Evolutionary conservation across 2,888 invertebrate genomes (phyloP).

Genomic region (Drosophila macrospina): DNA sequence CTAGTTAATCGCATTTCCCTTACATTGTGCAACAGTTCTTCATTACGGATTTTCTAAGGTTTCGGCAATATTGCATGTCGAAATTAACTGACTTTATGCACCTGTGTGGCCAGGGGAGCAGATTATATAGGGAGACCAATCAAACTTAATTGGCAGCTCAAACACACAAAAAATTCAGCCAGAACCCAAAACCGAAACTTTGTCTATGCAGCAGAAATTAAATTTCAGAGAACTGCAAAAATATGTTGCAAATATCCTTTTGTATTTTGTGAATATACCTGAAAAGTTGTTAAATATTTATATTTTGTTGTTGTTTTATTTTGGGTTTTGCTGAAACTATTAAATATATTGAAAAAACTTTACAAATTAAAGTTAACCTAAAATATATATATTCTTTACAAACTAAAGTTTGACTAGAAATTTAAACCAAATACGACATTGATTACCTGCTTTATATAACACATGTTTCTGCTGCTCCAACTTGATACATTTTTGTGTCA

Average conservation of each 20-base stretch:
- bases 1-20: constrained; percentile 64
- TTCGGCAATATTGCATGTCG: neutral
- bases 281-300: neutral
- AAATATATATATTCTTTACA: neutral
- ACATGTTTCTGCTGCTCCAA: neutral
- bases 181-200: constrained; percentile 8
- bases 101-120: neutral
- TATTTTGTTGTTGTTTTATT: neutral
- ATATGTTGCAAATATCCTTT: constrained; percentile 7
- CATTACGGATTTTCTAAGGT: constrained; percentile 11
- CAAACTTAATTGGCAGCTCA: constrained; percentile 58
- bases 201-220: constrained; percentile 2
- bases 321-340: neutral
- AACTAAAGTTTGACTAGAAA: neutral
- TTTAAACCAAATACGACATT: neutral
- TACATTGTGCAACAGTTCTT: constrained; percentile 65
- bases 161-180: neutral
- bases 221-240: constrained; percentile 6
- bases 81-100: constrained; percentile 3
- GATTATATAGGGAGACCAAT: constrained; percentile 37
- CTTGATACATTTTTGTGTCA: neutral
- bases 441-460: neutral
- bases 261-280: neutral
- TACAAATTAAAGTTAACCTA: neutral
- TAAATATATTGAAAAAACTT: neutral